These are phyloP conservation scores for Laothoe populi DNA, from an alignment of 2,888 invertebrate genomes.

Conservation along the genomic window DNA sequence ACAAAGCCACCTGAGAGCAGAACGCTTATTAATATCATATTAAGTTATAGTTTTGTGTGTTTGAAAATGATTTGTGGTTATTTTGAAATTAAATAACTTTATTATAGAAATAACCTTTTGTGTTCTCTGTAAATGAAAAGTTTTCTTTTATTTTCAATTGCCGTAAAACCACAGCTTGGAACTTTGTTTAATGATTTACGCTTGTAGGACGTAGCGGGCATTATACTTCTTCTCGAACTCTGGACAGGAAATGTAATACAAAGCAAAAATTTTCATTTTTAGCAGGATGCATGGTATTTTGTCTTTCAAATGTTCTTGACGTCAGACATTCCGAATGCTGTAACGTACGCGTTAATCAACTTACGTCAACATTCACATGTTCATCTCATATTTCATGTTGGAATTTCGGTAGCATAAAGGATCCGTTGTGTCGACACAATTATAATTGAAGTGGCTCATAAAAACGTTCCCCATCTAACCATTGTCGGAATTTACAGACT, in stretches of 20 bases:
- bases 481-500: constrained; percentile 8
- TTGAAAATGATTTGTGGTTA: constrained; percentile 6
- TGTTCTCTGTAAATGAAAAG: neutral
- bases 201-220: neutral
- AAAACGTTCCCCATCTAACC: neutral
- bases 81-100: neutral
- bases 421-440: constrained; percentile 23
- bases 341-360: constrained; percentile 46
- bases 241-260: constrained; percentile 13
- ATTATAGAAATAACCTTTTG: neutral
- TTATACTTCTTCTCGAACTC: neutral
- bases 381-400: constrained; percentile 40
- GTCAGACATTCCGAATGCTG: constrained; percentile 47
- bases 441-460: constrained; percentile 14
- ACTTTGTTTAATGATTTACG: neutral
- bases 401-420: constrained; percentile 39
- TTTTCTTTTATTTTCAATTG: neutral
- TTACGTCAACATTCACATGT: constrained; percentile 51
- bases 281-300: constrained; percentile 33
- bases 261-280: constrained; percentile 17
- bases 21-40: neutral
- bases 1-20: constrained; percentile 8
- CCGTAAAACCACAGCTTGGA: neutral
- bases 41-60: neutral
- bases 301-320: constrained; percentile 49